These are phyloP conservation scores for Chionodraco myersi DNA, from an alignment of 2,113 vertebrate genomes.

Conservation along the genomic window DNA sequence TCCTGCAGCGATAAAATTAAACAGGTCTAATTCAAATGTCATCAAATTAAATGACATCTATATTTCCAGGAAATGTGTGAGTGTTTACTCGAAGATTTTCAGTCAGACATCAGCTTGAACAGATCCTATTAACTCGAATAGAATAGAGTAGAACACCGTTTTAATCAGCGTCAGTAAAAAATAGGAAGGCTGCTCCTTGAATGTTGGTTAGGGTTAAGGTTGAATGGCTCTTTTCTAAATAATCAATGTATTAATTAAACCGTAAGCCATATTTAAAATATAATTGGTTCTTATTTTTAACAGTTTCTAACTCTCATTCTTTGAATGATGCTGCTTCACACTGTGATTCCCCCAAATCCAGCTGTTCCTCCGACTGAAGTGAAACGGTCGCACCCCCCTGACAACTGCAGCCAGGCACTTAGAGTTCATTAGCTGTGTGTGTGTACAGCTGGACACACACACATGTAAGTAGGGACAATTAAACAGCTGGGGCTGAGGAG, in stretches of 20 bases:
- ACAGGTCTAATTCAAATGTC: background rate
- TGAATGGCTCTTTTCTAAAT: background rate
- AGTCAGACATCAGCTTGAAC: background rate
- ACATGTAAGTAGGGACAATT: slow-evolving; percentile 49
- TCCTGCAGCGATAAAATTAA: background rate
- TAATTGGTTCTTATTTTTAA: background rate
- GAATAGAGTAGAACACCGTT: too few species aligned
- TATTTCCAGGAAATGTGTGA: background rate
- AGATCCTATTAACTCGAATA: background rate
- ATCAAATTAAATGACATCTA: background rate
- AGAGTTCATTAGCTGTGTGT: slow-evolving; percentile 77
- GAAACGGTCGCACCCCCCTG: slow-evolving; percentile 66
- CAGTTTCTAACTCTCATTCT: background rate
- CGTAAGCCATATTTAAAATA: background rate
- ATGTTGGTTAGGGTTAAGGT: background rate
- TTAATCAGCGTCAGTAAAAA: background rate
- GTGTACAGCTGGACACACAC: slow-evolving; percentile 76
- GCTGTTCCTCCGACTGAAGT: slow-evolving; percentile 37
- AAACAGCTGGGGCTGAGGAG: slow-evolving; percentile 49
- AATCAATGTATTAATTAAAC: background rate
- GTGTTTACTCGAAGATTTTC: background rate
- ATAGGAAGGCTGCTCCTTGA: background rate
- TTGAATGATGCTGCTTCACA: background rate
- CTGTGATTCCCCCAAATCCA: slow-evolving; percentile 4
- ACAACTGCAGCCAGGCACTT: slow-evolving; percentile 71